Evolutionary conservation across 2,888 invertebrate species (phyloP), one percentile per base, ranked within the genome.

Genomic region (Erynnis tages): DNA sequence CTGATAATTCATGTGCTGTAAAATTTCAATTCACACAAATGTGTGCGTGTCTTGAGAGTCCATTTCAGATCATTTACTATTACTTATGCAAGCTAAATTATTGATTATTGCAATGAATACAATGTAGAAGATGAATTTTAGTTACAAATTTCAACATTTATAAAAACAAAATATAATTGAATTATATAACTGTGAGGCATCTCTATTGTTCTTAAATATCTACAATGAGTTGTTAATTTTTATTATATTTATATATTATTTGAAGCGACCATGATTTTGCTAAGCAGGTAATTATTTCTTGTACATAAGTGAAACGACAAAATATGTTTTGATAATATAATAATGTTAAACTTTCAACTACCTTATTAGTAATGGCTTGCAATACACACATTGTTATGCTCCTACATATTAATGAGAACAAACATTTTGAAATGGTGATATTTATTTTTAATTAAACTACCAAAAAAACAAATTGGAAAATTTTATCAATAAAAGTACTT

Each of bases 311-410:
- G 35, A 52, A 43, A 52, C 50, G 37, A 52, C 37, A 37, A 16
- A 44, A 44, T 19, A 30, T 44, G 43, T 52, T 35, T n/a, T 52
- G 44, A 52, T 53, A 45, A 38, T 53, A 38, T 45, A 45, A 53
- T 53, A 38, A 53, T 38, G 45, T 53, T 53, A 59, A 61, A 60
- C 44, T 54, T 53, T 54, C 58, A 59, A 61, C 54, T 56, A 59
- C 41, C 50, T 56, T 64, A 63, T 60, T 59, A 56, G 56, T 61
- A 59, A 55, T 56, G 47, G 55, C 61, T 58, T 58, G 58, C 55
- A 60, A 58, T 60, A 56, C 57, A 60, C 58, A 58, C 60, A 47
- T 44, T 52, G 53, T 53, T 53, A 53, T 45, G 45, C 38, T 53
- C 19, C 32, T 53, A 53, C 38, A 53, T 37, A 53, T 37, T 52